These are phyloP conservation scores for Calypte anna DNA, from an alignment of 2,113 vertebrate species.

Conservation along the genomic window DNA sequence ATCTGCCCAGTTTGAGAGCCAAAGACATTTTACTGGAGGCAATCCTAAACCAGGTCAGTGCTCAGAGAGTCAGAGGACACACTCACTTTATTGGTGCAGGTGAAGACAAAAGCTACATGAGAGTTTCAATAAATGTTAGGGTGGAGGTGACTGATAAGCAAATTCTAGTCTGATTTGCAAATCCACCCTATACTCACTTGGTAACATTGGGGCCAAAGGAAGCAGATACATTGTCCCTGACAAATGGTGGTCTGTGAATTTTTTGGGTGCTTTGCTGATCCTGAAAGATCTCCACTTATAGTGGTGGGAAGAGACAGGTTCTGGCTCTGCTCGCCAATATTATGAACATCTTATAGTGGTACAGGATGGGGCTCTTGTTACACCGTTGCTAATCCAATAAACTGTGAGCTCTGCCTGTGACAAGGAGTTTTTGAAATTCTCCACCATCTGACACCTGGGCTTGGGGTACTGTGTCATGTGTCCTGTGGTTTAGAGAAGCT, in stretches of 20 bases:
- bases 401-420: background rate
- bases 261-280: background rate
- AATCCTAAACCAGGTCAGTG: background rate
- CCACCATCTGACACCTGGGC: background rate
- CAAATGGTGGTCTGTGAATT: background rate
- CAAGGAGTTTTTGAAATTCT: background rate
- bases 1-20: background rate
- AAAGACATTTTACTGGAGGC: background rate
- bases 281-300: background rate
- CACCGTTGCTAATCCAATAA: background rate
- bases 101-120: background rate
- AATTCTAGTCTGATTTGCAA: background rate
- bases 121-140: background rate
- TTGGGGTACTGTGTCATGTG: background rate
- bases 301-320: background rate
- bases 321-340: background rate
- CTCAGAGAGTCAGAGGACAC: background rate
- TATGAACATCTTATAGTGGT: background rate
- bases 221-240: background rate
- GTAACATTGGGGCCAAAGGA: background rate
- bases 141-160: background rate
- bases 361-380: background rate
- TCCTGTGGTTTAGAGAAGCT: background rate
- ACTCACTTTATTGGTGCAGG: background rate
- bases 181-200: background rate